Evolutionary conservation across 2,888 invertebrate genomes (phyloP), one percentile per base, ranked within the genome.

Genomic region (Podabrus alpinus): DNA sequence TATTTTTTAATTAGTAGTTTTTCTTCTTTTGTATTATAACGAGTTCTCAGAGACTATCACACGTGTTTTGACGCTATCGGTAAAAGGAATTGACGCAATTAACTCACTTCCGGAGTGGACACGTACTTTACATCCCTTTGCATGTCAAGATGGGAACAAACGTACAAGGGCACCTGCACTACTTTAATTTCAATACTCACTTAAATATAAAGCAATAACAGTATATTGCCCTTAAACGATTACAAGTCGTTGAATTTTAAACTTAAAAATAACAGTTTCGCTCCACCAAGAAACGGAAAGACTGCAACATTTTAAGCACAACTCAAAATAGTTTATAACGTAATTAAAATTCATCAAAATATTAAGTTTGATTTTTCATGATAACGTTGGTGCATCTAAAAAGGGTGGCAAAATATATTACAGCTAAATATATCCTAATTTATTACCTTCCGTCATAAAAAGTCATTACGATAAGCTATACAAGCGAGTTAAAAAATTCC

Each of bases 101-200:
- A 86, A 85, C 79, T 72, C 76, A 84, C 85, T 86, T 86, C 86
- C 86, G 85, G 84, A 84, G 77, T 83, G 84, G 84, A 83, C 83
- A 83, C 87, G 86, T 69, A 74, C 66, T 60, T 73, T 29, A 73
- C 74, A 73, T 77, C 85, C 85, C 83, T 82, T 82, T 73, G 82
- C 82, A 82, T 80, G 81, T 84, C 79, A 80, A 79, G 75, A 64
- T 73, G 72, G 69, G 73, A 76, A 78, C 75, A 77, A 76, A 77
- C 79, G 75, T 77, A 76, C 77, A 78, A 59, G 71, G 45, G 21
- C 79, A 80, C 81, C 80, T 81, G 80, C 81, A 75, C 69, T 19
- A 45, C 45, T 64, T 64, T 64, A 19, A 64, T 64, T 64, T 64
- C 19, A 64, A 64, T 19, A 62, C 13, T 21, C 19, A 62, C 62